A percentile compares a stretch with the other conserved stretches of the same genome.
Conservation (phyloP, 2,113 vertebrate genomes). For the Helogale parvula region DNA sequence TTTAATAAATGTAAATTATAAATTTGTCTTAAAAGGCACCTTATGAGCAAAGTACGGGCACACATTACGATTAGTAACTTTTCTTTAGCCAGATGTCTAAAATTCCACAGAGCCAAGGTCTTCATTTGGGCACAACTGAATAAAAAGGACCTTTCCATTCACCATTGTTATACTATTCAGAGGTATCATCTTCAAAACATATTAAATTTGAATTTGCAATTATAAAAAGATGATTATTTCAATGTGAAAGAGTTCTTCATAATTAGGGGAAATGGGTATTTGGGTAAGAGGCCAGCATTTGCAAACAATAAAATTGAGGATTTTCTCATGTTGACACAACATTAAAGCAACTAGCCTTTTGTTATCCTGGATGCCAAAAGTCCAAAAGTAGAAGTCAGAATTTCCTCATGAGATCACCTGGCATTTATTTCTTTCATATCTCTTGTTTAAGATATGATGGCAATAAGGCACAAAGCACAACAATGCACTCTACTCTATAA, state of each 20-base stretch:
- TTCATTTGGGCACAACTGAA: background rate
- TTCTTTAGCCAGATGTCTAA: background rate
- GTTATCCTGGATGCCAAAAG: background rate
- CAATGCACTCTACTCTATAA: background rate
- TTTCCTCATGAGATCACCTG: background rate
- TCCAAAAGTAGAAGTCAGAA: background rate
- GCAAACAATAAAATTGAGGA: background rate
- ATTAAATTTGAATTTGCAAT: background rate
- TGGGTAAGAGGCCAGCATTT: conserved; percentile 33
- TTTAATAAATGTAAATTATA: background rate
- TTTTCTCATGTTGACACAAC: conserved; percentile 12
- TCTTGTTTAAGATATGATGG: background rate
- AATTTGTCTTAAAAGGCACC: background rate
- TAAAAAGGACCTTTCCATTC: background rate
- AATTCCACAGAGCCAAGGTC: background rate
- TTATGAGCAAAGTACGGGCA: background rate
- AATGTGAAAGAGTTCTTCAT: background rate
- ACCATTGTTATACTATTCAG: background rate
- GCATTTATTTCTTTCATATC: conserved; percentile 42
- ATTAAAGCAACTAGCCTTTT: background rate
- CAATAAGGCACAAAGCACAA: background rate
- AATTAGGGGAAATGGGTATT: background rate
- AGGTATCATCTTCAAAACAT: background rate
- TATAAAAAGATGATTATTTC: background rate
- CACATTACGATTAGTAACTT: background rate